phyloP scores from a whole-genome alignment of 1,140 invertebrate species.

The Diploscapter pachys region DNA sequence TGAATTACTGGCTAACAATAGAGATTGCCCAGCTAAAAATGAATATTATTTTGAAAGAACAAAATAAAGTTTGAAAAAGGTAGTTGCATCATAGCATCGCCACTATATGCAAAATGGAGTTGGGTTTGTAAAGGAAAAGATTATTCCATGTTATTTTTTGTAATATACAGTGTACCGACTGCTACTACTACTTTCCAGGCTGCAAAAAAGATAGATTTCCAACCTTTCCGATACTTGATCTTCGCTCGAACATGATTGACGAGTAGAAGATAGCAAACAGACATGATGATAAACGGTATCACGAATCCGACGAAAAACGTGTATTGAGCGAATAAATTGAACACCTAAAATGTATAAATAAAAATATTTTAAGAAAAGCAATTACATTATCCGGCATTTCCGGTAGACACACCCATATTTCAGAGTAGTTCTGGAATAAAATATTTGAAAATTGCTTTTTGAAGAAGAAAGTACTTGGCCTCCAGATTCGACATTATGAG shows the following conservation, averaged over 20 bases:
- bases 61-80: no score
- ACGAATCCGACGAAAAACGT: constrained; percentile 34
- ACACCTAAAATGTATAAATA: constrained; percentile 11
- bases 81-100: no score
- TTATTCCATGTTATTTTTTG: neutral
- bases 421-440: neutral
- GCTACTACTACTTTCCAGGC: no score
- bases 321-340: constrained; percentile 30
- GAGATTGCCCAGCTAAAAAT: no score
- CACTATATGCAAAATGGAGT: no score
- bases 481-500: constrained; percentile 1
- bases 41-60: no score
- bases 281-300: constrained; percentile 29
- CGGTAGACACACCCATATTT: constrained; percentile 22
- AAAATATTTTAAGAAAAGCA: constrained; percentile 2
- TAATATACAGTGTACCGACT: no score
- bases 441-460: neutral
- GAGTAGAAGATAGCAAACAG: constrained; percentile 31
- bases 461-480: neutral
- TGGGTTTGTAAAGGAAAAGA: no score
- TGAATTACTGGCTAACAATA: no score
- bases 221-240: constrained; percentile 21
- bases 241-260: constrained; percentile 30
- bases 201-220: neutral
- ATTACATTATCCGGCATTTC: constrained; percentile 10